Evolutionary conservation across 2,888 invertebrate genomes (phyloP), one percentile per base, ranked within the genome.

Genomic region (Cerceris rybyensis): DNA sequence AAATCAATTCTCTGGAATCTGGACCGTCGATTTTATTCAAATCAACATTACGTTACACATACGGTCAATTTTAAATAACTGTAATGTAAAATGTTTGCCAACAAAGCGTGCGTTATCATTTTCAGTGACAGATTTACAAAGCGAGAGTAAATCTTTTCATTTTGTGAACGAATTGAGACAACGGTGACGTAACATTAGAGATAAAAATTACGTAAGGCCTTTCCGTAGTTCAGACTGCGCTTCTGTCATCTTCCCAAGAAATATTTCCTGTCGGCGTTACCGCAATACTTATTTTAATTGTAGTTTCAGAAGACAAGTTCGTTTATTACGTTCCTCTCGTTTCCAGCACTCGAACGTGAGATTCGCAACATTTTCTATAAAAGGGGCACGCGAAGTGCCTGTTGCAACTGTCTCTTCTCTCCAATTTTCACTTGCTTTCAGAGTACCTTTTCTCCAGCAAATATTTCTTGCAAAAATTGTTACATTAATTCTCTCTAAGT

Each of bases 141-240:
- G 46, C 46, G 6, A 11, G 11, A 46, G 11, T 50, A n/a, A 50
- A 7, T 50, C n/a, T 50, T 4, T 60, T 54, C 17, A n/a, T 58
- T 49, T 16, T 2, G 49, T 39, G 11, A 50, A 49, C 16, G 14
- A 39, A 11, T 9, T 42, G 41, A 60, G 28, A 46, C 16, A 57
- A 41, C 43, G 13, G 2, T 55, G 77, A 61, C 43, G 63, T 52
- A 78, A 70, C 49, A 42, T 17, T 42, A 50, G 17, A 14, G 54
- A 78, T 50, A 52, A 58, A 61, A 46, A 39, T 79, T 72, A 64
- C 54, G 28, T 61, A 79, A 79, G 5, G 49, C 7, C 5, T 16
- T 9, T 39, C 8, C 28, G 41, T n/a, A 14, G 68, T 78, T 78
- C 60, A 2, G 8, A 46, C 43, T 9, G 28, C 7, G 28, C 9